These are phyloP conservation scores for Scaptomyza tumidula DNA, from an alignment of 2,888 invertebrate species.

Conservation along the genomic window DNA sequence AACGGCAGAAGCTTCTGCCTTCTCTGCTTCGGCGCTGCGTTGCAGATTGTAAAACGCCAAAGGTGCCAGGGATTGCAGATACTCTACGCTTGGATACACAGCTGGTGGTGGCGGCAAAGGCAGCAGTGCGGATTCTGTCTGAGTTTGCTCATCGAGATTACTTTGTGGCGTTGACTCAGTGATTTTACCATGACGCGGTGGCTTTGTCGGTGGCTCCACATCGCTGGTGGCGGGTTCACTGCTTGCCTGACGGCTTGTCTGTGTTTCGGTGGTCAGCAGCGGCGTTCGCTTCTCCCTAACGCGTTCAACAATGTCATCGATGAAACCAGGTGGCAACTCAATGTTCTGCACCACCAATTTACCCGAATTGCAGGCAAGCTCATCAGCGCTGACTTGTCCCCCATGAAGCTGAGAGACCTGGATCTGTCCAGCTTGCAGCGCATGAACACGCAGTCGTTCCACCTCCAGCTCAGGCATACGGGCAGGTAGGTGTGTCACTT, in stretches of 20 bases:
- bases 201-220: conserved; percentile 73
- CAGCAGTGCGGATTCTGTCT: conserved; percentile 83
- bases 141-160: conserved; percentile 80
- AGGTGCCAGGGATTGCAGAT: conserved; percentile 86
- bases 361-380: conserved; percentile 89
- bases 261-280: conserved; percentile 84
- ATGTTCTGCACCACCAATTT: conserved; percentile 89
- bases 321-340: conserved; percentile 88
- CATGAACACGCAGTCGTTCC: conserved; percentile 90
- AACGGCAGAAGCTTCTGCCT: conserved; percentile 61
- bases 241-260: conserved; percentile 81
- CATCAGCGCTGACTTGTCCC: conserved; percentile 89
- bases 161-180: conserved; percentile 48
- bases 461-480: conserved; percentile 90
- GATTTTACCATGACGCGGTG: conserved; percentile 71
- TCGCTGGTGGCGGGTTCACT: conserved; percentile 66
- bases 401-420: conserved; percentile 93
- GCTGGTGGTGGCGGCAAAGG: conserved; percentile 85
- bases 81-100: conserved; percentile 84
- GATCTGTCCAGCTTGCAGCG: conserved; percentile 91
- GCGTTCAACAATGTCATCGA: conserved; percentile 88
- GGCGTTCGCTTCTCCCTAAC: conserved; percentile 81
- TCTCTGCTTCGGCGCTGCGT: conserved; percentile 83
- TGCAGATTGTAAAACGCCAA: conserved; percentile 85
- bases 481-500: conserved; percentile 53